A percentile compares a stretch with the other conserved stretches of the same genome.
Evolutionary conservation across 2,113 vertebrate species (phyloP).

Genomic region (Mirounga angustirostris): DNA sequence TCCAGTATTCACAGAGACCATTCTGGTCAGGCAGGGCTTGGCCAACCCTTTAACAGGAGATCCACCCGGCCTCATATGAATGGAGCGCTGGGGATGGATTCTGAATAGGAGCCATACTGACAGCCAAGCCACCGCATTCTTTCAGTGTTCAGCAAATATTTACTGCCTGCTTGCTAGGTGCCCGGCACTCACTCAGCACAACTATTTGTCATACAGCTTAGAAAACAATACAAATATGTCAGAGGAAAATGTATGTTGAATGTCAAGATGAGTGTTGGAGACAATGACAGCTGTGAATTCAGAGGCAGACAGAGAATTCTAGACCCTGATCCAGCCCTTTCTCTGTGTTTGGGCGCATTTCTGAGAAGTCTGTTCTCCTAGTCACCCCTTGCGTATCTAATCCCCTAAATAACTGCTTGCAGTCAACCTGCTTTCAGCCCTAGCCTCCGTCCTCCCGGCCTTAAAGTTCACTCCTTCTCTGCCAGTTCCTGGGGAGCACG

Average conservation of each 20-base stretch:
- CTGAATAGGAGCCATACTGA: not conserved
- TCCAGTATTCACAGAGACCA: not conserved
- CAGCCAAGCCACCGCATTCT: not conserved
- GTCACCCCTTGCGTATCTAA: rapidly evolving
- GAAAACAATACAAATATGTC: constrained; percentile 64
- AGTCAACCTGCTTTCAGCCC: not conserved
- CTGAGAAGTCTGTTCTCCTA: not conserved
- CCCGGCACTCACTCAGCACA: constrained; percentile 28
- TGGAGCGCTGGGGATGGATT: not conserved
- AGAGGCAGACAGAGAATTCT: not conserved
- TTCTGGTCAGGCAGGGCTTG: not conserved
- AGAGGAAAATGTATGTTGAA: constrained; percentile 38
- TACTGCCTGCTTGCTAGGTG: constrained; percentile 47
- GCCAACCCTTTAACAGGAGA: not conserved
- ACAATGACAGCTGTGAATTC: constrained; percentile 13
- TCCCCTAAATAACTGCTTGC: not conserved
- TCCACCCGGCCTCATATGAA: not conserved
- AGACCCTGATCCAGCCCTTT: not conserved
- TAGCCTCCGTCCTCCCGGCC: not conserved
- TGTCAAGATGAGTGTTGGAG: constrained; percentile 10
- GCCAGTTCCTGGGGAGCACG: not conserved
- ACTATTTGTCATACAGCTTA: constrained; percentile 38
- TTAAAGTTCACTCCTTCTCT: not conserved
- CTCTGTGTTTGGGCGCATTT: not conserved
- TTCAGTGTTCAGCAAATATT: not conserved